phyloP scores from a whole-genome alignment of 2,888 invertebrate genomes.

The Aphidoletes aphidimyza region DNA sequence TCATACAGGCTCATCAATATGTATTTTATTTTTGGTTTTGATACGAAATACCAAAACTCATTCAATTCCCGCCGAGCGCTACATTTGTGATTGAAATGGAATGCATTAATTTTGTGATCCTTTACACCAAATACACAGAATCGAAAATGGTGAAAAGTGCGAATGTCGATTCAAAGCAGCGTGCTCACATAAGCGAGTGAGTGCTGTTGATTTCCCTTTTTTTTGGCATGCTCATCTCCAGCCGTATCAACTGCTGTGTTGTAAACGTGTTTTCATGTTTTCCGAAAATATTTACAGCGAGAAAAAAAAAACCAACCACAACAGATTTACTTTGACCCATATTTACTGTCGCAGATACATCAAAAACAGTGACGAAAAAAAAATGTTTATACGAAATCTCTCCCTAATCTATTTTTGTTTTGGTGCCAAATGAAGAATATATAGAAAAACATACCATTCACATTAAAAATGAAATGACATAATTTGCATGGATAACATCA shows the following conservation, averaged over 20 bases:
- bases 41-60: no score
- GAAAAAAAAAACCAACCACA: not conserved
- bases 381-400: not conserved
- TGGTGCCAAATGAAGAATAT: not conserved
- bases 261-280: not conserved
- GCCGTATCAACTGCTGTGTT: not conserved
- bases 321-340: not conserved
- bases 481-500: constrained; percentile 13
- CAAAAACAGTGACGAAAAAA: not conserved
- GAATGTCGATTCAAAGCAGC: no score
- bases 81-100: not conserved
- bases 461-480: not conserved
- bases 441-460: not conserved
- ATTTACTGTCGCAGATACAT: not conserved
- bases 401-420: not conserved
- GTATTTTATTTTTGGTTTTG: no score
- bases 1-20: no score
- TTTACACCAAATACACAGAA: constrained; percentile 6
- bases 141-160: not conserved
- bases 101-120: not conserved
- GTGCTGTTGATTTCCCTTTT: no score
- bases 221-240: no score
- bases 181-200: no score
- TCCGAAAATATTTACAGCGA: not conserved
- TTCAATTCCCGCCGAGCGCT: no score